Conservation (phyloP, 2,888 invertebrate species). For the Plagiodera versicolora region DNA sequence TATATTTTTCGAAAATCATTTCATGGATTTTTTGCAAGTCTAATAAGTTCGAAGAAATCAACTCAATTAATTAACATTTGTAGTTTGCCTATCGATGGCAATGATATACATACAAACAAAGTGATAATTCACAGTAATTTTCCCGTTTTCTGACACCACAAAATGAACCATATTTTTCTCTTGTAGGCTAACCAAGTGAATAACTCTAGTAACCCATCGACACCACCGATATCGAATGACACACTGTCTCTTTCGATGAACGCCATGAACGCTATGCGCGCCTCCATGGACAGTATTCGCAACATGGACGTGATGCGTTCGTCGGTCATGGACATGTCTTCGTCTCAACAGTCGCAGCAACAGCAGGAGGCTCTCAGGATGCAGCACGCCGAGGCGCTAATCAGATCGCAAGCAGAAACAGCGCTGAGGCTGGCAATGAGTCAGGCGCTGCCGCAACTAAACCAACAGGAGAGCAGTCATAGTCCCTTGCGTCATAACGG, state of each 20-base stretch:
- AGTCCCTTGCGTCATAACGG: slow-evolving; percentile 54
- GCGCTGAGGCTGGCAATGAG: slow-evolving; percentile 79
- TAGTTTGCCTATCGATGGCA: no score
- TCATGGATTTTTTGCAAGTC: no score
- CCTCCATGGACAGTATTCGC: slow-evolving; percentile 60
- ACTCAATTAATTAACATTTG: no score
- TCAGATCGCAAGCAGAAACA: slow-evolving; percentile 85
- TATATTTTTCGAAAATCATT: no score
- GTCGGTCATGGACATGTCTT: slow-evolving; percentile 56
- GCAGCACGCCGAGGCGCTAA: slow-evolving; percentile 73
- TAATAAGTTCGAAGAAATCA: no score
- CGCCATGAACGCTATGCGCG: slow-evolving; percentile 65
- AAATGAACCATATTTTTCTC: neutral
- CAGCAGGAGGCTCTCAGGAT: slow-evolving; percentile 57
- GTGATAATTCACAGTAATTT: no score
- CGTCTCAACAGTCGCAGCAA: slow-evolving; percentile 49
- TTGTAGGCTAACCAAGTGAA: slow-evolving; percentile 54
- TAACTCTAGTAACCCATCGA: slow-evolving; percentile 54
- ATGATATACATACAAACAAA: no score
- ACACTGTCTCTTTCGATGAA: slow-evolving; percentile 56
- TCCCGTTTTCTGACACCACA: neutral
- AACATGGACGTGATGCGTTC: slow-evolving; percentile 58
- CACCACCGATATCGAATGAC: slow-evolving; percentile 55
- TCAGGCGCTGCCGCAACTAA: slow-evolving; percentile 58
- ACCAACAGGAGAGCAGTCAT: slow-evolving; percentile 52